Base-by-base conservation (phyloP, 2,888 invertebrate species). In the Leucophora obtusa region DNA sequence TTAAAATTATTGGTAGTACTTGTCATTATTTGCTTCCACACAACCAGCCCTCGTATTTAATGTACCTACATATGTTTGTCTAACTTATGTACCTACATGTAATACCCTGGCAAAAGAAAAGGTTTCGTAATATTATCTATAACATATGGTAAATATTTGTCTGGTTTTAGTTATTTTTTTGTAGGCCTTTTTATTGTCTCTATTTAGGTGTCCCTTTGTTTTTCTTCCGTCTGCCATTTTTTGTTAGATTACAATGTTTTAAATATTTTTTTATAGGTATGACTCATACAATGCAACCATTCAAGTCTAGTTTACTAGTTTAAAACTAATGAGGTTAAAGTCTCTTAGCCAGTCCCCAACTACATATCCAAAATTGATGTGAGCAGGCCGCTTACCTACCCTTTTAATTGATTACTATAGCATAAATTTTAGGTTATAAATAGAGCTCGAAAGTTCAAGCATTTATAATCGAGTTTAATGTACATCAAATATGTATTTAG, bases 111-210 rank as follows among this genome's bases (percentile, higher is more conserved):
- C 11, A 47, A 38, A 47, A 38, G 14, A 63, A 63, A 24, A 33
- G 24, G 51, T 63, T 63, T 51, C 63, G 51, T 33, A 33, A 33
- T n/a, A 14, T 54, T 70, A 28, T 51, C 15, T 21, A 28, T 33
- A 35, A 65, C 63, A 53, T 17, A n/a, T 47, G 28, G 17, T 63
- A n/a, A n/a, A n/a, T n/a, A n/a, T 21, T 21, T 21, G 5, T 54
- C 15, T 38, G 51, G 38, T 9, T 60, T 69, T 5, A 4, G 50
- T 59, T 17, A 51, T 51, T 18, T 50, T 15, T 54, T 43, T 43
- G 33, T 38, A 60, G 38, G 51, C 35, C 24, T 70, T 60, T 59
- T 70, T 47, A 35, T 47, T 50, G n/a, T 17, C 15, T 35, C 14
- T 4, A 6, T 33, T 35, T 17, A 33, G 17, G 1, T 56, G 21